Conservation (phyloP, 2,113 vertebrate genomes). For the Microcebus jonahi region DNA sequence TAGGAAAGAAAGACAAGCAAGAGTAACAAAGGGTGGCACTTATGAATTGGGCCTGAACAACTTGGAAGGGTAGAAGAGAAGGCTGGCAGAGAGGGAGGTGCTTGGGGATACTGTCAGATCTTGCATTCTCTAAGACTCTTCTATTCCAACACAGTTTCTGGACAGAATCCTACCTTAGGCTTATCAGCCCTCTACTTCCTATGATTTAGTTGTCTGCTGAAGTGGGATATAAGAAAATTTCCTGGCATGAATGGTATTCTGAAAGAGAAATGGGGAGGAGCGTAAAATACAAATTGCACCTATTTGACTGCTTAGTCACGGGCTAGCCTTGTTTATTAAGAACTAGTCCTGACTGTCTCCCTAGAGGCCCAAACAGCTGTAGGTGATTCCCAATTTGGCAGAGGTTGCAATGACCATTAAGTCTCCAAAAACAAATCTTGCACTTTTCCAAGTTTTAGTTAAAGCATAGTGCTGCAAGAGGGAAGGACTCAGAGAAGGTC, state of each 20-base stretch:
- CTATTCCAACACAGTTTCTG: not conserved
- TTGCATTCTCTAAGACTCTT: not conserved
- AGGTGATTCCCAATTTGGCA: conserved; percentile 75
- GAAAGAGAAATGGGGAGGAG: not conserved
- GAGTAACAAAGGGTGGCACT: not conserved
- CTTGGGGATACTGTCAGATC: not conserved
- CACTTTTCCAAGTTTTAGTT: conserved; percentile 13
- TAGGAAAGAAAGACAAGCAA: not conserved
- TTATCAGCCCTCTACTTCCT: not conserved
- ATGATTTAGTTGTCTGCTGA: not conserved
- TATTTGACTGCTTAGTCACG: conserved; percentile 15
- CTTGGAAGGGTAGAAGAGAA: not conserved
- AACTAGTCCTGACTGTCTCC: conserved; percentile 36
- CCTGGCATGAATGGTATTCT: not conserved
- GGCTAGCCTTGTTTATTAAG: conserved; percentile 55
- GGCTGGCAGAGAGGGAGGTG: not conserved
- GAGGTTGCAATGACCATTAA: conserved; percentile 13
- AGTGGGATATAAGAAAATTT: not conserved
- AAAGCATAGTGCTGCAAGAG: not conserved
- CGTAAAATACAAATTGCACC: not conserved
- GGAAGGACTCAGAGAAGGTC: not conserved
- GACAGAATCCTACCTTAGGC: not conserved
- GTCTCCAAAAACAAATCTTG: not conserved
- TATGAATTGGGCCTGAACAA: not conserved
- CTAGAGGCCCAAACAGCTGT: conserved; percentile 49